Conservation (phyloP, 2,888 invertebrate genomes). For the Apoda limacodes region DNA sequence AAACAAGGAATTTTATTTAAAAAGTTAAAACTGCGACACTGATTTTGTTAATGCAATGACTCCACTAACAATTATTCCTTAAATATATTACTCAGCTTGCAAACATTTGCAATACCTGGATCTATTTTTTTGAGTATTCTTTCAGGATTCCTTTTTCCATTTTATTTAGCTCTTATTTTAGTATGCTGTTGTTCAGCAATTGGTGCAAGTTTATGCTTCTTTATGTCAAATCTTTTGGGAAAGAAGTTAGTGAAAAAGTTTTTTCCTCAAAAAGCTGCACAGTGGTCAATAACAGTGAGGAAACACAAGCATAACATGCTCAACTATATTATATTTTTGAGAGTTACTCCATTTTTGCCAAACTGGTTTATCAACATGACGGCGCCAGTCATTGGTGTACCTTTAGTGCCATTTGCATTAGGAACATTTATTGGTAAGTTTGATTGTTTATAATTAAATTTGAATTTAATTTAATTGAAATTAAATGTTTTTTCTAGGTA, state of each 20-base stretch:
- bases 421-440: slow-evolving; percentile 92
- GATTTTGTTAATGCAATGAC: too few species aligned
- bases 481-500: slow-evolving; percentile 1
- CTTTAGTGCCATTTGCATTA: slow-evolving; percentile 89
- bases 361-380: slow-evolving; percentile 99
- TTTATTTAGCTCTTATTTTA: slow-evolving; percentile 86
- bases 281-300: slow-evolving; percentile 87
- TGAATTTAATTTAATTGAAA: slow-evolving; percentile 1
- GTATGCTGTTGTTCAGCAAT: slow-evolving; percentile 95
- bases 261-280: slow-evolving; percentile 86
- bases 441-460: slow-evolving; percentile 3
- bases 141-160: slow-evolving; percentile 96
- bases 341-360: slow-evolving; percentile 97
- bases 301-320: slow-evolving; percentile 91
- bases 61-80: slow-evolving; percentile 31
- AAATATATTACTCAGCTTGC: slow-evolving; percentile 75
- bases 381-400: slow-evolving; percentile 97
- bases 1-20: too few species aligned
- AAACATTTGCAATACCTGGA: slow-evolving; percentile 99
- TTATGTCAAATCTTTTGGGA: slow-evolving; percentile 91
- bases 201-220: slow-evolving; percentile 96
- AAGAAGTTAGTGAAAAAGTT: slow-evolving; percentile 86
- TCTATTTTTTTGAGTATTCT: slow-evolving; percentile 97
- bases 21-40: too few species aligned
- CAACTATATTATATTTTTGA: slow-evolving; percentile 96